A percentile compares a stretch with the other conserved stretches of the same genome.
Conservation (phyloP, 2,888 invertebrate species). For the Galeruca laticollis region DNA sequence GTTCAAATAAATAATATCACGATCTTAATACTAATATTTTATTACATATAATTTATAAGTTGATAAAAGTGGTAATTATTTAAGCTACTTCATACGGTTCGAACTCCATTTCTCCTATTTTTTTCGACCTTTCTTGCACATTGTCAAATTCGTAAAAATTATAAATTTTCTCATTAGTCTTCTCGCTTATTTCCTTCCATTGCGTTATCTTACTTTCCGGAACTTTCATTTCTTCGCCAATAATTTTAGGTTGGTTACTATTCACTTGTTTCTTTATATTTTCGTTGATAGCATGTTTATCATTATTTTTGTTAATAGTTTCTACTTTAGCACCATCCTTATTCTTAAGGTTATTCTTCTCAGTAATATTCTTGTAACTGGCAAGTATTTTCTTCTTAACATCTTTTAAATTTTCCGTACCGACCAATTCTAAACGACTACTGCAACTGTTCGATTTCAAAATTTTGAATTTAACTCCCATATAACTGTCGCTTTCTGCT, state of each 20-base stretch:
- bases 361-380: slow-evolving; percentile 67
- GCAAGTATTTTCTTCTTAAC: slow-evolving; percentile 74
- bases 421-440: slow-evolving; percentile 83
- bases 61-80: slow-evolving; percentile 6
- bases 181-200: slow-evolving; percentile 57
- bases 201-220: slow-evolving; percentile 59
- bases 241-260: slow-evolving; percentile 66
- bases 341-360: slow-evolving; percentile 48
- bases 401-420: slow-evolving; percentile 67
- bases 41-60: neutral
- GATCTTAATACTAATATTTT: neutral
- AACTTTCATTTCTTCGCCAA: slow-evolving; percentile 67
- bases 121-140: slow-evolving; percentile 71
- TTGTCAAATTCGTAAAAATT: slow-evolving; percentile 68
- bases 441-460: slow-evolving; percentile 90
- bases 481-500: slow-evolving; percentile 62
- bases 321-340: slow-evolving; percentile 46
- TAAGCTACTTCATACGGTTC: slow-evolving; percentile 70
- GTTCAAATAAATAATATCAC: neutral
- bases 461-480: slow-evolving; percentile 82
- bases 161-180: slow-evolving; percentile 52
- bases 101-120: slow-evolving; percentile 87
- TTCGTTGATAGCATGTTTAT: slow-evolving; percentile 59
- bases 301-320: slow-evolving; percentile 38
- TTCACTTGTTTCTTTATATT: slow-evolving; percentile 48